Conservation (phyloP, 1,140 invertebrate genomes). For the Drosophila punjabiensis region DNA sequence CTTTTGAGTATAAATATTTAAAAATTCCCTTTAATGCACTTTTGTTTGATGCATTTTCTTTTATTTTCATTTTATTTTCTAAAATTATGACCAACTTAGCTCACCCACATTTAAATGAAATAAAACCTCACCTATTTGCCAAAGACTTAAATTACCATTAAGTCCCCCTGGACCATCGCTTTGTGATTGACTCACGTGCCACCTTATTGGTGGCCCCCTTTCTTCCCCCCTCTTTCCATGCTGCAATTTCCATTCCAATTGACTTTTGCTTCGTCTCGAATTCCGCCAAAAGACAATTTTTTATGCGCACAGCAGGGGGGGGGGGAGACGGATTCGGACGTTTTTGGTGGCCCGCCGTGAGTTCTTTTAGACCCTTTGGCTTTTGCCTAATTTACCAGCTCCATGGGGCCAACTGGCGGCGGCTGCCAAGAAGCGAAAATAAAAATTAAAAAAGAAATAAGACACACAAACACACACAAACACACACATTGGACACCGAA, state of each 20-base stretch:
- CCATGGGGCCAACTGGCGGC: constrained; percentile 52
- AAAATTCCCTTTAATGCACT: too few relatives aligned
- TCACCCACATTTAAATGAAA: neutral
- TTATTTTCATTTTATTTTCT: too few relatives aligned
- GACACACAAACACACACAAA: constrained; percentile 46
- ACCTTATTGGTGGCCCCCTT: constrained; percentile 33
- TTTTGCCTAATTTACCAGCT: constrained; percentile 75
- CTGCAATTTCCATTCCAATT: constrained; percentile 48
- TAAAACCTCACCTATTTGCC: neutral
- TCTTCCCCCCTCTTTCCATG: neutral
- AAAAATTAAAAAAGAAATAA: constrained; percentile 79
- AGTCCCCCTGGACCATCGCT: neutral
- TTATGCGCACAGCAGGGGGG: neutral
- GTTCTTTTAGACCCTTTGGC: constrained; percentile 55
- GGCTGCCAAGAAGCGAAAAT: constrained; percentile 63
- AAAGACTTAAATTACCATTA: constrained; percentile 1
- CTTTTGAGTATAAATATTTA: too few relatives aligned
- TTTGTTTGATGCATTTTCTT: neutral
- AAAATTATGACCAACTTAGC: neutral
- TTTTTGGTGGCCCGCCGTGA: constrained; percentile 25
- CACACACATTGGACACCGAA: constrained; percentile 52
- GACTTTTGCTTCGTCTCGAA: constrained; percentile 46
- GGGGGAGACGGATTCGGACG: neutral
- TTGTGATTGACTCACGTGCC: constrained; percentile 49
- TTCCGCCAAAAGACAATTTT: constrained; percentile 46